These are phyloP conservation scores for Formica exsecta DNA, from an alignment of 1,140 invertebrate genomes.

Conservation along the genomic window DNA sequence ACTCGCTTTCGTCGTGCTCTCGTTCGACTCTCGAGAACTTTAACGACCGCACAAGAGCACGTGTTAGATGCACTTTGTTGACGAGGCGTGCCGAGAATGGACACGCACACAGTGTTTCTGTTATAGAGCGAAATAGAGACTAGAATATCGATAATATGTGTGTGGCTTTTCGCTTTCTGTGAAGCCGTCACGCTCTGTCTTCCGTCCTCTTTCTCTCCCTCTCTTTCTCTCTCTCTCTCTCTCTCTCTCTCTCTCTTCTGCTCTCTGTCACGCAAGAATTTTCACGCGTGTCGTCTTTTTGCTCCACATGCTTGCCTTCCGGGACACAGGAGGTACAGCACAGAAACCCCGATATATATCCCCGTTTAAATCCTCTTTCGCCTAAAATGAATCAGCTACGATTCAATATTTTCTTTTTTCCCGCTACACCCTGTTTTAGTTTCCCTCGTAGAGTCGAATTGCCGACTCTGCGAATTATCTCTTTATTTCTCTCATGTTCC, in stretches of 20 bases:
- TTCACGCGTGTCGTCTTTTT: slow-evolving; percentile 83
- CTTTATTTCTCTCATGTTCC: slow-evolving; percentile 51
- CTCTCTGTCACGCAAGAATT: slow-evolving; percentile 70
- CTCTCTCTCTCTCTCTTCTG: neutral
- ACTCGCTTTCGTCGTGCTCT: slow-evolving; percentile 40
- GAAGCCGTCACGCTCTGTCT: slow-evolving; percentile 47
- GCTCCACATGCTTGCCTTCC: slow-evolving; percentile 84
- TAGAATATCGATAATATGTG: slow-evolving; percentile 56
- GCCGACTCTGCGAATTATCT: neutral
- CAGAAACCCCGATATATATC: slow-evolving; percentile 35
- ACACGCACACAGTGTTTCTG: slow-evolving; percentile 50
- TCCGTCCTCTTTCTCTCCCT: slow-evolving; percentile 34
- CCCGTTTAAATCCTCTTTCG: slow-evolving; percentile 16
- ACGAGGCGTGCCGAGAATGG: slow-evolving; percentile 44
- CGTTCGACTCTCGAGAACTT: slow-evolving; percentile 40
- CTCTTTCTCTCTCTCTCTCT: neutral
- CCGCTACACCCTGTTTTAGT: slow-evolving; percentile 5
- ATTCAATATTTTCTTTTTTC: slow-evolving; percentile 31
- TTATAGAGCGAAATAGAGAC: slow-evolving; percentile 44
- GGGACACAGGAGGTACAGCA: slow-evolving; percentile 84
- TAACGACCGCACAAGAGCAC: slow-evolving; percentile 55
- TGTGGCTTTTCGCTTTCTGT: slow-evolving; percentile 69
- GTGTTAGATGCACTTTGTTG: slow-evolving; percentile 47
- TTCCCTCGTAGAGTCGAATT: neutral
- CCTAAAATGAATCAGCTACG: slow-evolving; percentile 11